phyloP scores from a whole-genome alignment of 2,113 vertebrate species.

The Brienomyrus longianalis region DNA sequence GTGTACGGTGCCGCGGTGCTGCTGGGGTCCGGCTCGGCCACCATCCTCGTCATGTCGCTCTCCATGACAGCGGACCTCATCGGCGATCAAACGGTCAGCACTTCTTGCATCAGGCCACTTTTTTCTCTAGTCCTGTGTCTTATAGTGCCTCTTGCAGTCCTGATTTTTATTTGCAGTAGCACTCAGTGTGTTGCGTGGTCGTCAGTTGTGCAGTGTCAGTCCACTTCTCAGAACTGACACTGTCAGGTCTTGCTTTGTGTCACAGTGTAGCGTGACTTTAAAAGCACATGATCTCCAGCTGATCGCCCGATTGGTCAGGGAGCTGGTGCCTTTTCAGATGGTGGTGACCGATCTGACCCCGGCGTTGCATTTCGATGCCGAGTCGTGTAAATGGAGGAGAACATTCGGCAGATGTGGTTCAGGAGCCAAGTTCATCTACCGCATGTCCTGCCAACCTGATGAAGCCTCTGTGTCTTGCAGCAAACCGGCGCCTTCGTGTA shows the following conservation, averaged over 20 bases:
- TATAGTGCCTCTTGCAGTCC: not conserved
- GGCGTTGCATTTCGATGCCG: not conserved
- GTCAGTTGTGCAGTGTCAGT: not conserved
- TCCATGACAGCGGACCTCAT: constrained; percentile 94
- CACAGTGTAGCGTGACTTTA: not conserved
- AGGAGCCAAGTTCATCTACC: not conserved
- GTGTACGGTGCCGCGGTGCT: constrained; percentile 71
- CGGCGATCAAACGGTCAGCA: constrained; percentile 72
- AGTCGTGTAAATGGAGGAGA: not conserved
- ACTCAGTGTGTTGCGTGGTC: not conserved
- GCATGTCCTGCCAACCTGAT: not conserved
- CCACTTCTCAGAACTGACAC: not conserved
- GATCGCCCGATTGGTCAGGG: not conserved
- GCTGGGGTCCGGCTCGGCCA: constrained; percentile 76
- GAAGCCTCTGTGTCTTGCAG: constrained; percentile 48
- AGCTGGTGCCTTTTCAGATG: not conserved
- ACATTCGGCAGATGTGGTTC: not conserved
- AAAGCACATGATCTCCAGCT: not conserved
- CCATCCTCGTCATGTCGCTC: constrained; percentile 85
- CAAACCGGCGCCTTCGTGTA: constrained; percentile 88
- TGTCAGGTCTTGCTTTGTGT: not conserved
- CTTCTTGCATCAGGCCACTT: not conserved
- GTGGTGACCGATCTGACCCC: not conserved
- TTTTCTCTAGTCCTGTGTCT: not conserved
- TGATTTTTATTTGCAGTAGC: not conserved